Conservation (phyloP, 2,797 vertebrate species). For the Aeoliscus strigatus region DNA sequence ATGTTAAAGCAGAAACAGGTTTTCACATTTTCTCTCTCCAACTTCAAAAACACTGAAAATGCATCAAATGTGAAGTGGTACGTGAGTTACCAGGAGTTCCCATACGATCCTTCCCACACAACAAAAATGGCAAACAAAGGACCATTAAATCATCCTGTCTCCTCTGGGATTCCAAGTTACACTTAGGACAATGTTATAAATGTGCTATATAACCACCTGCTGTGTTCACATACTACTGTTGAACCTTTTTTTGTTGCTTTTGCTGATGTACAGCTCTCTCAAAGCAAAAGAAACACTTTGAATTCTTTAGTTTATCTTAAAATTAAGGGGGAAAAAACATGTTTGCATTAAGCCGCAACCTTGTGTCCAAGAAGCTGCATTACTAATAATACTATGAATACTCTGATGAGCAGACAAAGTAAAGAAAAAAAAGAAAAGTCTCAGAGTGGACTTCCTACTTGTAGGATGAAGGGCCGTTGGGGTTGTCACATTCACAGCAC, state of each 20-base stretch:
- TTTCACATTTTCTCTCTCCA: too few relatives aligned
- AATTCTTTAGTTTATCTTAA: neutral
- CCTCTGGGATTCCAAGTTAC: constrained; percentile 27
- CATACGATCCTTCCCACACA: too few relatives aligned
- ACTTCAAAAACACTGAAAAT: too few relatives aligned
- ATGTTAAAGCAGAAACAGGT: too few relatives aligned
- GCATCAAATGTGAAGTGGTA: too few relatives aligned
- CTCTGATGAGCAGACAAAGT: neutral
- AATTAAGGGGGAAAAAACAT: neutral
- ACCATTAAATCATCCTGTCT: neutral
- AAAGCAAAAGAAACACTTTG: neutral
- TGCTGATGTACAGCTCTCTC: neutral
- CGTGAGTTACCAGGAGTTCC: too few relatives aligned
- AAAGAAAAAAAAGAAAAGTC: neutral
- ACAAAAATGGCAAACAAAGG: neutral
- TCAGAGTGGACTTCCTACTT: too few relatives aligned
- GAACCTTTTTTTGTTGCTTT: neutral
- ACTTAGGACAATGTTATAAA: constrained; percentile 30
- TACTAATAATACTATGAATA: neutral
- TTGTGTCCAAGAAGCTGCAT: neutral
- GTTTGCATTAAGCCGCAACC: neutral
- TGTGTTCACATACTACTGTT: constrained; percentile 4
- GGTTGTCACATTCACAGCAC: constrained; percentile 2
- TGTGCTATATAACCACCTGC: constrained; percentile 1
- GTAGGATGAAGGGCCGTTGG: too few relatives aligned